These are phyloP conservation scores for Artemisiospiza belli DNA, from an alignment of 2,113 vertebrate genomes.

Conservation along the genomic window DNA sequence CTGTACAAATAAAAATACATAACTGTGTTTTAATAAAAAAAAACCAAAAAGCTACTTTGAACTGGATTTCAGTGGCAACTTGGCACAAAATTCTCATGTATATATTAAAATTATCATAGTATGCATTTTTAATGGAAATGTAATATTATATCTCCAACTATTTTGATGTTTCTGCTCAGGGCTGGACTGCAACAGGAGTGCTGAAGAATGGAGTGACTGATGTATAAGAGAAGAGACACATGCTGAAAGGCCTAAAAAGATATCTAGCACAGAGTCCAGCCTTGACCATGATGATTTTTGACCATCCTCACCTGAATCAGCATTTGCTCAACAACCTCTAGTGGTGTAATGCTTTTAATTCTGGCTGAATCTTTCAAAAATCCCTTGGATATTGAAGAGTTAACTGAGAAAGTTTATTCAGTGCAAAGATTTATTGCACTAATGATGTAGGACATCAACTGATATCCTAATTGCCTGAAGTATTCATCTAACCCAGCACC, in stretches of 20 bases:
- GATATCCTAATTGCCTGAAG: background rate
- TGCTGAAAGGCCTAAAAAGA: background rate
- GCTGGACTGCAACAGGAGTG: background rate
- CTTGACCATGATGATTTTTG: background rate
- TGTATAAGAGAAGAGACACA: rapidly evolving
- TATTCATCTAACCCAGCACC: background rate
- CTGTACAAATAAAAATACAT: background rate
- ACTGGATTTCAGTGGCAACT: background rate
- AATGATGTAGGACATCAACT: background rate
- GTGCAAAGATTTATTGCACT: background rate
- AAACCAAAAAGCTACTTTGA: background rate
- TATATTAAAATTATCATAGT: background rate
- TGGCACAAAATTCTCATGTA: background rate
- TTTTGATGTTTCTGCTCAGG: background rate
- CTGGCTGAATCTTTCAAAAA: background rate
- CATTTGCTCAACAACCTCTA: background rate
- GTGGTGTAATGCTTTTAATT: background rate
- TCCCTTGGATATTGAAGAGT: background rate
- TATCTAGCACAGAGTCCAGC: background rate
- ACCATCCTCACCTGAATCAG: background rate
- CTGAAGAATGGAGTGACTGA: background rate
- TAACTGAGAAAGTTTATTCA: background rate
- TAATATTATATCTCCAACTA: background rate
- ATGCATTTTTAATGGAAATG: background rate
- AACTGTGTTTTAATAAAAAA: background rate